Base-by-base conservation (phyloP, 2,888 invertebrate genomes). In the Melanostoma scalare region DNA sequence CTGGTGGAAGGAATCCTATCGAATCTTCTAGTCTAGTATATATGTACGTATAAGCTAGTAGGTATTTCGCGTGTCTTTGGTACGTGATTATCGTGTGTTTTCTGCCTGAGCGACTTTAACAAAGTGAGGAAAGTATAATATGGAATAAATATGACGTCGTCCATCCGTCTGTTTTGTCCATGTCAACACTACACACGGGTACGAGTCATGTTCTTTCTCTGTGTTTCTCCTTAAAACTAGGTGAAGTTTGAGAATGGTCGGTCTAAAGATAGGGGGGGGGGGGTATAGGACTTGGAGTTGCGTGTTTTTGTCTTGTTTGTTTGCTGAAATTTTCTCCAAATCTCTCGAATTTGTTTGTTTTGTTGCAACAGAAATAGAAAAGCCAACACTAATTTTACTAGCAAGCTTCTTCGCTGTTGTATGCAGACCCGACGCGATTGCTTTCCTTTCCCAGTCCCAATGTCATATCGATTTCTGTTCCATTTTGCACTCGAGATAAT, bases 81-180 rank as follows among this genome's bases (percentile, higher is more conserved):
- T 73, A 82, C 82, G 82, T 82, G 82, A 82, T 78, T 78, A 78
- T 82, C 73, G 82, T 78, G 73, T 78, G 61, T 82, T 82, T 82
- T 82, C 82, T 78, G 63, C 73, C 63, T 60, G 73, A 82, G 72
- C 48, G 56, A 82, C 36, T 82, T 63, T 63, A 74, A 72, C 74
- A 74, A 74, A 80, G 75, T 75, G 74, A 55, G 52, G 68, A 74
- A 69, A 69, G 63, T 50, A 30, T 10, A 36, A 4, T 53, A 35
- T 69, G 8, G 53, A 52, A 75, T 58, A 30, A 50, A 58, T 52
- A 60, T 67, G 58, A 73, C 68, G 73, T 74, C 61, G 74, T 78
- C 67, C 60, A 55, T 68, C 73, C 6, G 67, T 61, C 40, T 60
- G 68, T 73, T 63, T 48, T 36, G 68, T 55, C 48, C 53, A 35